These are phyloP conservation scores for Setophaga kirtlandii DNA, from an alignment of 2,113 vertebrate species.

Conservation along the genomic window DNA sequence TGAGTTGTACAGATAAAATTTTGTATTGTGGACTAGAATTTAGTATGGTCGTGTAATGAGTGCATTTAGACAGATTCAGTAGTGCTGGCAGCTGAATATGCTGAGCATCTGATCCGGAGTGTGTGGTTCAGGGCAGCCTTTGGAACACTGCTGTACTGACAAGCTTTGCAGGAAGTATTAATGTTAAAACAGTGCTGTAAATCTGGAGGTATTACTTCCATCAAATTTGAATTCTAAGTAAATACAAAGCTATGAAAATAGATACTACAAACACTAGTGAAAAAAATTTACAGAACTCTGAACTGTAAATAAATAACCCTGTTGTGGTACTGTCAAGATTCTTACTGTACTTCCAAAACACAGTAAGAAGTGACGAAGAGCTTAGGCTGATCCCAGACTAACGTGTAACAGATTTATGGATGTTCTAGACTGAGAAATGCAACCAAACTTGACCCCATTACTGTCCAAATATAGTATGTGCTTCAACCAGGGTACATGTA, in stretches of 20 bases:
- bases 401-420: not conserved
- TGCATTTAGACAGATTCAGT: not conserved
- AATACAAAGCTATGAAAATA: not conserved
- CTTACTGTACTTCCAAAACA: not conserved
- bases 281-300: not conserved
- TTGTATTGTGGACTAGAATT: not conserved
- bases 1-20: not conserved
- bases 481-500: not conserved
- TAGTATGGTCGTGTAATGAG: not conserved
- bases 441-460: not conserved
- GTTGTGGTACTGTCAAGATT: not conserved
- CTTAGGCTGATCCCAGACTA: not conserved
- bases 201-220: not conserved
- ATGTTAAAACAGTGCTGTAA: not conserved
- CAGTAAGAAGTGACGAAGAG: not conserved
- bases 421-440: not conserved
- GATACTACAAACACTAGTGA: not conserved
- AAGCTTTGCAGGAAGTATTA: not conserved
- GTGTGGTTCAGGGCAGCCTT: not conserved
- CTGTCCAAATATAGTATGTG: not conserved
- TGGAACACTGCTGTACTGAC: not conserved
- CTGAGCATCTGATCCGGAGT: not conserved
- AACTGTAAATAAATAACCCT: not conserved
- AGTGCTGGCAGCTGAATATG: not conserved
- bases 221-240: not conserved